These are phyloP conservation scores for Aethes cnicana DNA, from an alignment of 2,888 invertebrate genomes.

Conservation along the genomic window DNA sequence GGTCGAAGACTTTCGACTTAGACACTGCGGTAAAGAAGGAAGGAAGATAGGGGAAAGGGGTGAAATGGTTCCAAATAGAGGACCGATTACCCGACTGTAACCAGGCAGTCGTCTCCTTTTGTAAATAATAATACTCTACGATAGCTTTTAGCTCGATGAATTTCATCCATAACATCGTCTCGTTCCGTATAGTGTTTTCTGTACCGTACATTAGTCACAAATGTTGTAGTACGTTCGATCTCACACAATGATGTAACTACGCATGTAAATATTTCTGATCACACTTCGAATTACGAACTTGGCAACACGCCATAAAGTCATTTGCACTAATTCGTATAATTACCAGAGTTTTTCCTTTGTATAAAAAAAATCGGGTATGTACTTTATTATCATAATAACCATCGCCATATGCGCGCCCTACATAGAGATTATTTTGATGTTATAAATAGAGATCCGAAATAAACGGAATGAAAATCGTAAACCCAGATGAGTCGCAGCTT, in stretches of 20 bases:
- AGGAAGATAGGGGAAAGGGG: no score
- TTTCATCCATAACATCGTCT: no score
- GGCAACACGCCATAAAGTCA: slow-evolving; percentile 48
- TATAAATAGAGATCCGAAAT: slow-evolving; percentile 10
- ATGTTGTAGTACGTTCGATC: no score
- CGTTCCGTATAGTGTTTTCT: no score
- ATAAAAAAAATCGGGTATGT: neutral
- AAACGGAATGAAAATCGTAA: slow-evolving; percentile 28
- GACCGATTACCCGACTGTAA: no score
- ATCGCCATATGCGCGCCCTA: slow-evolving; percentile 7
- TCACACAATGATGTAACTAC: slow-evolving; percentile 8
- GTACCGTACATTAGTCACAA: no score
- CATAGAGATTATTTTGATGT: neutral
- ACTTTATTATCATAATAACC: slow-evolving; percentile 3
- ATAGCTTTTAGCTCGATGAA: no score
- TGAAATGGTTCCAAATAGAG: no score
- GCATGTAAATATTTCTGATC: slow-evolving; percentile 18
- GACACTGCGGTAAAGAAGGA: no score
- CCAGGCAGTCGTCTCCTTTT: no score
- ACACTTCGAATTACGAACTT: slow-evolving; percentile 28
- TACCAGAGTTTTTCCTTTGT: slow-evolving; percentile 14
- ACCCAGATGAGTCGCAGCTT: slow-evolving; percentile 22
- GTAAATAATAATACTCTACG: no score
- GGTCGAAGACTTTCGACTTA: no score
- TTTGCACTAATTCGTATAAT: slow-evolving; percentile 43